These are phyloP conservation scores for Chelonus insularis DNA, from an alignment of 1,140 invertebrate species.

Conservation along the genomic window DNA sequence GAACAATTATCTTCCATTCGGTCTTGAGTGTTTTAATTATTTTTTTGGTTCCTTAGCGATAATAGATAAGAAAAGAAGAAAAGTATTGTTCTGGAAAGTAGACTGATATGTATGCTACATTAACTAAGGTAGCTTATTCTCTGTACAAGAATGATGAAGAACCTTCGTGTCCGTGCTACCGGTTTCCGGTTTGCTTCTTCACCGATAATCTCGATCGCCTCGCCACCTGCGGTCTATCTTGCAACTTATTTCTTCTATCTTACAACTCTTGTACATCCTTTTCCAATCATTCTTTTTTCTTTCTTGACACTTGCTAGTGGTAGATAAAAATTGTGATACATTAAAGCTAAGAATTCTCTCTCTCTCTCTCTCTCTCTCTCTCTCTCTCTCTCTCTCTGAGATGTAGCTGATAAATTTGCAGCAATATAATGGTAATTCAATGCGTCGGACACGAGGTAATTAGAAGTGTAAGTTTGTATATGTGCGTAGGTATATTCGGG, in stretches of 20 bases:
- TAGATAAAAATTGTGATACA: slow-evolving; percentile 35
- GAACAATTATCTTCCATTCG: too few species aligned
- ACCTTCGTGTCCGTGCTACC: slow-evolving; percentile 45
- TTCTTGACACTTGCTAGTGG: too few species aligned
- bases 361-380: too few species aligned
- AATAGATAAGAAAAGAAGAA: too few species aligned
- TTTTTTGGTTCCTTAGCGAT: too few species aligned
- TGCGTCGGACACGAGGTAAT: too few species aligned
- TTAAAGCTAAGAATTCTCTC: slow-evolving; percentile 26
- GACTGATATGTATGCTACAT: too few species aligned
- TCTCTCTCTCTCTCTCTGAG: too few species aligned
- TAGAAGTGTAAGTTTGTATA: slow-evolving; percentile 19
- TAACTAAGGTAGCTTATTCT: background rate
- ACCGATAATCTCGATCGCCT: slow-evolving; percentile 50
- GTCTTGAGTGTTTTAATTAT: too few species aligned
- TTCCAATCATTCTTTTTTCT: too few species aligned
- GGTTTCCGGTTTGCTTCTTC: slow-evolving; percentile 47
- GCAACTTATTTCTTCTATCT: background rate
- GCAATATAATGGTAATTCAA: too few species aligned
- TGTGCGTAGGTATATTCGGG: background rate
- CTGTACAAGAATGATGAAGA: slow-evolving; percentile 41
- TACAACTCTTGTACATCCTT: too few species aligned
- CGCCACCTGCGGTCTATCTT: slow-evolving; percentile 40
- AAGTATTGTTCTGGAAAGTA: background rate
- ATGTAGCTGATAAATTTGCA: slow-evolving; percentile 30